These are phyloP conservation scores for Monarcha castaneiventris DNA, from an alignment of 2,113 vertebrate species.

Conservation along the genomic window DNA sequence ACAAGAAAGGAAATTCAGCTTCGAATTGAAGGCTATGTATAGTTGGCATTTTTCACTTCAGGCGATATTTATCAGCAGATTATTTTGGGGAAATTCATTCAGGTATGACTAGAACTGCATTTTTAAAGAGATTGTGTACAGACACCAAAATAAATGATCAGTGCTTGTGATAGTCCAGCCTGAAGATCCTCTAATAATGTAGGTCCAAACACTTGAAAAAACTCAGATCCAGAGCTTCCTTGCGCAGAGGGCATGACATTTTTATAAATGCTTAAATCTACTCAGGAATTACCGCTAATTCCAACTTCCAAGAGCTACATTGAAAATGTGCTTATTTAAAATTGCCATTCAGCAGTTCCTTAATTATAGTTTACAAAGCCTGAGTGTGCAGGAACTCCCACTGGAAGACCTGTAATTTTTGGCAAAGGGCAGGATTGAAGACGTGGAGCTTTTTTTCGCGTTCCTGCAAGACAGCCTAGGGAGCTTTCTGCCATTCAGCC, in stretches of 20 bases:
- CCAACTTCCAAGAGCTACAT: neutral
- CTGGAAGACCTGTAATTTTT: neutral
- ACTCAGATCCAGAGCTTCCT: neutral
- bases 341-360: neutral
- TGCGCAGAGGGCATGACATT: rapidly evolving
- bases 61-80: neutral
- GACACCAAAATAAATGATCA: neutral
- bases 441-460: rapidly evolving
- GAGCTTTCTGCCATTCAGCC: neutral
- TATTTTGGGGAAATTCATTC: neutral
- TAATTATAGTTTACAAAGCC: neutral
- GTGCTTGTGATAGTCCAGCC: neutral
- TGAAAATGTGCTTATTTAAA: neutral
- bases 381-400: neutral
- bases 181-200: neutral
- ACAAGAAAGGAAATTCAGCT: neutral
- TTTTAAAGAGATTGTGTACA: neutral
- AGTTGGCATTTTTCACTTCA: neutral
- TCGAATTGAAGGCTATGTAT: neutral
- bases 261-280: neutral
- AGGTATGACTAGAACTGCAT: neutral
- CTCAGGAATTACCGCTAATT: neutral
- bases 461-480: neutral
- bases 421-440: neutral
- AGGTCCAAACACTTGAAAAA: neutral